Evolutionary conservation across 2,113 vertebrate genomes (phyloP).

Genomic region (Hippocampus guttulatus): DNA sequence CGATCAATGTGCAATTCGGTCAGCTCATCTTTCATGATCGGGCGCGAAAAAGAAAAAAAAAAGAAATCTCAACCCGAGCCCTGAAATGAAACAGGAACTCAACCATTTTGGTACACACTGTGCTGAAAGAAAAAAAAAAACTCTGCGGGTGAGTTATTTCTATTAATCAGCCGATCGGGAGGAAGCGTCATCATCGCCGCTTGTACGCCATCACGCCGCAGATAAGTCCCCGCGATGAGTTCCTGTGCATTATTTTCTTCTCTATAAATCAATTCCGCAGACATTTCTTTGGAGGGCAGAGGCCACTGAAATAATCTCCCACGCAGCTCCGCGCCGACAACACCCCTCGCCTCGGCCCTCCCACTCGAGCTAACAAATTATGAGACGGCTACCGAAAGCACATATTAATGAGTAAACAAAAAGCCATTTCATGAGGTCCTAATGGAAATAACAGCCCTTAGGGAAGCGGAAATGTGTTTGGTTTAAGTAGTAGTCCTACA

Average conservation of each 20-base stretch:
- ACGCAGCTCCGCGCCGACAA: constrained; percentile 4
- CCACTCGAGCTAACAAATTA: constrained; percentile 41
- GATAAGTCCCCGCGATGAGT: constrained; percentile 6
- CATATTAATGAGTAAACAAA: constrained; percentile 55
- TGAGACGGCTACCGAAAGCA: constrained; percentile 32
- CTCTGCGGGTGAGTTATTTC: background rate
- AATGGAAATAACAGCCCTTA: constrained; percentile 45
- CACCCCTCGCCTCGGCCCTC: constrained; percentile 11
- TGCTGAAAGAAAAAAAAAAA: background rate
- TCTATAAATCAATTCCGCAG: constrained; percentile 39
- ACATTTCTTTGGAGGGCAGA: constrained; percentile 25
- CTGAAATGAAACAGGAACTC: background rate
- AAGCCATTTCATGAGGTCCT: constrained; percentile 42
- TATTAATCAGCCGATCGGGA: background rate
- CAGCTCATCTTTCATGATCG: too few relatives aligned
- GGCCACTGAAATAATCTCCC: constrained; percentile 26
- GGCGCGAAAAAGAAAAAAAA: too few relatives aligned
- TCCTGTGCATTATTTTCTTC: constrained; percentile 21
- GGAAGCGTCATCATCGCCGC: constrained; percentile 18
- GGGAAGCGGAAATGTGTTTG: constrained; percentile 35
- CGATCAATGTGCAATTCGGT: background rate
- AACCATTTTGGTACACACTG: background rate
- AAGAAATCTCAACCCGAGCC: background rate
- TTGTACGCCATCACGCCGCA: background rate
- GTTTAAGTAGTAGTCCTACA: constrained; percentile 31